These are phyloP conservation scores for Dolichallabes microphthalmus DNA, from an alignment of 2,113 vertebrate genomes.

Conservation along the genomic window DNA sequence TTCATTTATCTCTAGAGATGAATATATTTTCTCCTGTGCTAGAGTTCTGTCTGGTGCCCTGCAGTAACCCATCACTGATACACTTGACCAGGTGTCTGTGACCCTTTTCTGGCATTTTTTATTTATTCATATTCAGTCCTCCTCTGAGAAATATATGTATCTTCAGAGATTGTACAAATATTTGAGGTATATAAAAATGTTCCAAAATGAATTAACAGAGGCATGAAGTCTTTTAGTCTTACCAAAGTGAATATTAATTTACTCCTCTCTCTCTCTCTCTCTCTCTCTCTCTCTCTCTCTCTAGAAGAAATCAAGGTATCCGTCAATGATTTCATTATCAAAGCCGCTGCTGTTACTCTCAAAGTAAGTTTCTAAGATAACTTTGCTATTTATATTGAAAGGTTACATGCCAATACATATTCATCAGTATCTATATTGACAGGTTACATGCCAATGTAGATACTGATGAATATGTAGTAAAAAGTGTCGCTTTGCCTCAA, in stretches of 20 bases:
- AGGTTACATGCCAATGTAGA: not conserved
- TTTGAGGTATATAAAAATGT: not conserved
- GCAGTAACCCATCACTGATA: not conserved
- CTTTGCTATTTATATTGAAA: not conserved
- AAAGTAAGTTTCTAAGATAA: conserved; percentile 76
- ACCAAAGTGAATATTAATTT: not conserved
- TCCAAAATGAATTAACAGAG: not conserved
- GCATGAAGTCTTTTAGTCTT: not conserved
- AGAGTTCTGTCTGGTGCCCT: not conserved
- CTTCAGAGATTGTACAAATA: not conserved
- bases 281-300: not conserved
- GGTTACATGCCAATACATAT: not conserved
- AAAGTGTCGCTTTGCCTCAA: not conserved
- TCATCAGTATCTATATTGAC: not conserved
- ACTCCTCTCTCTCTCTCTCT: not conserved
- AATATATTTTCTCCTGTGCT: not conserved
- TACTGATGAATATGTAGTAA: not conserved
- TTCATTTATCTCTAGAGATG: not conserved
- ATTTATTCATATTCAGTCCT: not conserved
- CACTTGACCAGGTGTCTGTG: not conserved
- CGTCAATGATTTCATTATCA: conserved; percentile 98
- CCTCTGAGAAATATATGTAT: not conserved
- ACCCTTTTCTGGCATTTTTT: not conserved
- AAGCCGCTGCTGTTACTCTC: conserved; percentile 88
- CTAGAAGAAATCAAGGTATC: conserved; percentile 92